Base-by-base conservation (phyloP, 2,797 vertebrate species). In the Enteromius trimaculatus region DNA sequence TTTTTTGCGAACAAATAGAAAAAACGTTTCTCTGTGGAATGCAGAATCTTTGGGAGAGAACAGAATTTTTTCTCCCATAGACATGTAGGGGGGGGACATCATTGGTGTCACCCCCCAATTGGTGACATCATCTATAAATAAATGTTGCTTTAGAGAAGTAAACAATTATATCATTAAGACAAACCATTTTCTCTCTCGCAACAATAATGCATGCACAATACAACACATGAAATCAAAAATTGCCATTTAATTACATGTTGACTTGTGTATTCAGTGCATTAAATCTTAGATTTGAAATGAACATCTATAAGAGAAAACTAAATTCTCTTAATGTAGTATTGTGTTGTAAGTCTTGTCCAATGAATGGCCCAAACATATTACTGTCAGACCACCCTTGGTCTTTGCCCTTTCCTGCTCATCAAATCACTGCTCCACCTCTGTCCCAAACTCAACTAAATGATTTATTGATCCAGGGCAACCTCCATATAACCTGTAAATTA, bases 391-490 rank as follows among this genome's bases (percentile, higher is more conserved):
- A 53, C 79, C 66, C 70, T 88, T 82, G 69, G 71, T 87, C 88
- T 86, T 87, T 86, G 84, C 84, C 84, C 84, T 71, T 64, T 58
- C 21, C 84, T 78, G 69, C 70, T 60, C 77, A 58, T 77, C 53
- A 72, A 60, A 29, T 65, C 47, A 58, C 81, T 83, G 75, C 86
- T 81, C 84, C 86, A 81, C 87, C 87, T 85, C 83, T 86, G 80
- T 84, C 86, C 91, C 87, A 90, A 93, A 90, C 89, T 89, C 87
- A 86, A 81, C 80, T 90, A 93, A 92, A 94, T 95, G 92, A 94
- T 95, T 92, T 95, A 95, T 95, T 93, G 94, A 95, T 94, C 90
- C 81, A 86, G 89, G 86, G 87, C 92, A 90, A 90, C 89, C 89
- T 92, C 90, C 91, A 92, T 91, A 93, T 93, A 93, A 93, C 92